A percentile compares a stretch with the other conserved stretches of the same genome.
These are phyloP conservation scores for Parauchenoglanis ngamensis DNA, from an alignment of 2,797 vertebrate genomes.

Conservation along the genomic window DNA sequence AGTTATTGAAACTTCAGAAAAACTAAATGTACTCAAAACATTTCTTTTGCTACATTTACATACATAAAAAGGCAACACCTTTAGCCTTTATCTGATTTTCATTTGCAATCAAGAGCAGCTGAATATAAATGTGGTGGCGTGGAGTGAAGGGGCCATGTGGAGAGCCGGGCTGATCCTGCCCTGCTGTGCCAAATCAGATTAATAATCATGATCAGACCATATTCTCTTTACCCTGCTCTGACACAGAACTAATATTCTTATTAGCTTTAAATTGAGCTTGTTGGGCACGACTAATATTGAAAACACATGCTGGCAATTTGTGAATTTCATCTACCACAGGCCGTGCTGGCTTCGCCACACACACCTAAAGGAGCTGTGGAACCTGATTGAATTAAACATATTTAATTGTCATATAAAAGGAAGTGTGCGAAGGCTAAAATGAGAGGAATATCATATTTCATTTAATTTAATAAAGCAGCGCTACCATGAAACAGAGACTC, in stretches of 20 bases:
- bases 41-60: conserved; percentile 8
- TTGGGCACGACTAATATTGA: conserved; percentile 51
- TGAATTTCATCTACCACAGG: conserved; percentile 73
- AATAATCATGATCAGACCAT: conserved; percentile 60
- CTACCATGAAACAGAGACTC: neutral
- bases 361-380: conserved; percentile 53
- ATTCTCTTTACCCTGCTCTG: conserved; percentile 42
- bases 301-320: conserved; percentile 59
- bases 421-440: conserved; percentile 53
- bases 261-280: conserved; percentile 57
- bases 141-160: conserved; percentile 46
- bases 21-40: neutral
- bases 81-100: conserved; percentile 49
- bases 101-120: conserved; percentile 52
- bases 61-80: conserved; percentile 20
- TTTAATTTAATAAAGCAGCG: conserved; percentile 19
- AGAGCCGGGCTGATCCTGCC: conserved; percentile 51
- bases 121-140: conserved; percentile 33
- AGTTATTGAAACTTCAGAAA: neutral
- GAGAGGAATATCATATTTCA: conserved; percentile 35
- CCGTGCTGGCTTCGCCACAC: conserved; percentile 63
- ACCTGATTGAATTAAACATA: conserved; percentile 75
- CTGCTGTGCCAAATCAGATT: conserved; percentile 64
- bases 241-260: conserved; percentile 58
- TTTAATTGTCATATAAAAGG: conserved; percentile 68